A percentile compares a stretch with the other conserved stretches of the same genome.
Conservation (phyloP, 1,140 invertebrate species). For the Doryteuthis pealeii region DNA sequence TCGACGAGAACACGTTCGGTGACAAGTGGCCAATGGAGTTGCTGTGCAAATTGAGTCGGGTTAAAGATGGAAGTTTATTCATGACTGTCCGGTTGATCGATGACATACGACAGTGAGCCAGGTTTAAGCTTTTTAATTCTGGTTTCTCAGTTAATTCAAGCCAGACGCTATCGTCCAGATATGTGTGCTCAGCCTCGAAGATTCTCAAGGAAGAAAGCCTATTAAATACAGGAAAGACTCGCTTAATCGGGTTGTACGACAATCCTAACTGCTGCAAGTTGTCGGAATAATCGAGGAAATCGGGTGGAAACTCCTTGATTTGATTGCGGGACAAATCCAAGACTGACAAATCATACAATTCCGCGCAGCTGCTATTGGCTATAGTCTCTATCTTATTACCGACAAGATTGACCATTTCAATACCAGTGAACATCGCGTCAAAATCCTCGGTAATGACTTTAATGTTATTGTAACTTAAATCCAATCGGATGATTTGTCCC, state of each 20-base stretch:
- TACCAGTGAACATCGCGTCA: conserved; percentile 19
- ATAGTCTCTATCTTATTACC: conserved; percentile 24
- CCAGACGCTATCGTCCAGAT: conserved; percentile 27
- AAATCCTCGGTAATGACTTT: conserved; percentile 20
- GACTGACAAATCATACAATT: conserved; percentile 18
- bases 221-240: background rate
- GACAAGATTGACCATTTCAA: conserved; percentile 21
- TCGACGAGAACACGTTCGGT: conserved; percentile 22
- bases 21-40: conserved; percentile 23
- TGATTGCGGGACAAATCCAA: conserved; percentile 22
- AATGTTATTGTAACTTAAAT: conserved; percentile 28
- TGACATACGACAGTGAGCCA: conserved; percentile 19
- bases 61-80: conserved; percentile 19
- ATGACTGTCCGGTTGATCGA: conserved; percentile 19
- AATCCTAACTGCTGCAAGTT: conserved; percentile 20
- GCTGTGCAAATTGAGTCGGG: conserved; percentile 17
- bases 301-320: conserved; percentile 14
- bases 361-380: background rate
- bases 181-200: conserved; percentile 10
- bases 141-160: conserved; percentile 15
- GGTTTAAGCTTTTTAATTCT: conserved; percentile 16
- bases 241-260: background rate
- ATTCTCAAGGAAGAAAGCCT: background rate
- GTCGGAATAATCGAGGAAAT: conserved; percentile 9
- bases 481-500: conserved; percentile 18